phyloP scores from a whole-genome alignment of 2,888 invertebrate species.

The Ischnus inquisitorius region DNA sequence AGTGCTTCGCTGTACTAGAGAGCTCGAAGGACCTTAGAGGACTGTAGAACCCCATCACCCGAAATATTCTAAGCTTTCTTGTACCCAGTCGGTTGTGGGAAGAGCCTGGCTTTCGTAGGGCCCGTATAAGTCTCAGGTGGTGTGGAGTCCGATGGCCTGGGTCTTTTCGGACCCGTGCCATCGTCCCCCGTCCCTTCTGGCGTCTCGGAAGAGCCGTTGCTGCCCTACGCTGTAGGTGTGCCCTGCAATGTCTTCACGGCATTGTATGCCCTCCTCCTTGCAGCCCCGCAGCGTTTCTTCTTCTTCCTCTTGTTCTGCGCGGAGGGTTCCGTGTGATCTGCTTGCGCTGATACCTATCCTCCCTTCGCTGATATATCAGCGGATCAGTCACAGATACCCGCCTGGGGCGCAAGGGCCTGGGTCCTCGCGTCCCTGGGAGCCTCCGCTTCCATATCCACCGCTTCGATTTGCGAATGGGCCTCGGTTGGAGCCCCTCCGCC shows the following conservation, averaged over 20 bases:
- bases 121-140: constrained; percentile 12
- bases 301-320: too few relatives aligned
- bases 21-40: too few relatives aligned
- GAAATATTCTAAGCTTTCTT: too few relatives aligned
- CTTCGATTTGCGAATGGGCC: not conserved
- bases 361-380: not conserved
- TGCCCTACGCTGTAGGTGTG: not conserved
- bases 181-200: not conserved
- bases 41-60: constrained; percentile 8
- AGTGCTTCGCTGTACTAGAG: constrained; percentile 1
- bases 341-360: constrained; percentile 9
- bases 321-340: constrained; percentile 23
- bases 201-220: not conserved
- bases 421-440: not conserved
- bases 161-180: not conserved
- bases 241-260: not conserved
- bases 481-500: too few relatives aligned
- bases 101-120: not conserved
- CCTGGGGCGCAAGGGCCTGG: constrained; percentile 5
- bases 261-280: constrained; percentile 12
- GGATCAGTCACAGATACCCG: not conserved
- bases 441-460: not conserved
- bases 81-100: not conserved
- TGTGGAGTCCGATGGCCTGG: not conserved
- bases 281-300: too few relatives aligned